Conservation (phyloP, 2,113 vertebrate genomes). For the Chamaea fasciata region DNA sequence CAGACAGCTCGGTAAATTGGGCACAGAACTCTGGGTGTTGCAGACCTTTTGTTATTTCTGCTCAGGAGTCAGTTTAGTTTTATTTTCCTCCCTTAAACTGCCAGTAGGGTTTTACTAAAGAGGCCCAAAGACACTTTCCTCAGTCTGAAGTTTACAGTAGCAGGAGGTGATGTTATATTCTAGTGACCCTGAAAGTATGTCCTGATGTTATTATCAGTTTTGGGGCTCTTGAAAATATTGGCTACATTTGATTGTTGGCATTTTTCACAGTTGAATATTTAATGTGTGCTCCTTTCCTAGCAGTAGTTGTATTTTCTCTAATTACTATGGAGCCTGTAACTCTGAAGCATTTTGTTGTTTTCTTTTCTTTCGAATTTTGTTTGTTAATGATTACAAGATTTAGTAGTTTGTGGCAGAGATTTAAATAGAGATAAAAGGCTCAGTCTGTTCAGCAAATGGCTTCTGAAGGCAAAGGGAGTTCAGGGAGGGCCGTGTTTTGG, state of each 20-base stretch:
- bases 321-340: not conserved
- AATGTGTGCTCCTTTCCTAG: not conserved
- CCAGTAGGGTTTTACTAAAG: not conserved
- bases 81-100: not conserved
- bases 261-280: not conserved
- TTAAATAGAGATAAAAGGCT: not conserved
- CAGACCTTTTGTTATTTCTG: constrained; percentile 16
- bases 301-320: not conserved
- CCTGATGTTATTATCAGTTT: not conserved
- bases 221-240: not conserved
- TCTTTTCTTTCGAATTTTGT: not conserved
- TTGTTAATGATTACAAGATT: not conserved
- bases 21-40: not conserved
- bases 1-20: constrained; percentile 18
- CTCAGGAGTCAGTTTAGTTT: not conserved
- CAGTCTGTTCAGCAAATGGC: not conserved
- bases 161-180: not conserved
- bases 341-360: not conserved
- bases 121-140: not conserved
- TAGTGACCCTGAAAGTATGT: not conserved
- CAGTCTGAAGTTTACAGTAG: not conserved
- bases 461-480: not conserved
- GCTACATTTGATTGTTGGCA: not conserved
- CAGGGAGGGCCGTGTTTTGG: not conserved
- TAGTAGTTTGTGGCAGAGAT: not conserved